phyloP scores from a whole-genome alignment of 2,797 vertebrate genomes.

The Falco biarmicus region DNA sequence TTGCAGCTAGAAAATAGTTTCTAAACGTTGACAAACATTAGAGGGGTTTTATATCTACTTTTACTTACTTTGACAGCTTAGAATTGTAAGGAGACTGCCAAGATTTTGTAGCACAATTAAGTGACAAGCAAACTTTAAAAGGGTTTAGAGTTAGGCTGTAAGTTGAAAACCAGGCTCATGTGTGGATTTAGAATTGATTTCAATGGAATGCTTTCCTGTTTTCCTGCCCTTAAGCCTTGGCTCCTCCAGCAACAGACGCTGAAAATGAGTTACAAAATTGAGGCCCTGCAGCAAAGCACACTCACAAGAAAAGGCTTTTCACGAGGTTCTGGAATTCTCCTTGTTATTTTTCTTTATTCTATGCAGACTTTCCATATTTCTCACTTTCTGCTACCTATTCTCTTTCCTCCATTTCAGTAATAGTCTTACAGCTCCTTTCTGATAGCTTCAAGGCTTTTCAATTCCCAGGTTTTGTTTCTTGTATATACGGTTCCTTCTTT shows the following conservation, averaged over 20 bases:
- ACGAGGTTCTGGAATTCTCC: neutral
- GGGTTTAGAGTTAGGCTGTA: slow-evolving; percentile 35
- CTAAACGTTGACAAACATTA: slow-evolving; percentile 42
- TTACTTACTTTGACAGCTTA: slow-evolving; percentile 56
- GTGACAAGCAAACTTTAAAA: slow-evolving; percentile 53
- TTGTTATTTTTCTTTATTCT: neutral
- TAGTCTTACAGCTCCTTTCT: neutral
- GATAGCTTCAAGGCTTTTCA: neutral
- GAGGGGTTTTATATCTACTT: slow-evolving; percentile 18
- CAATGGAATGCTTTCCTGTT: slow-evolving; percentile 18
- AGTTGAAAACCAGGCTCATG: slow-evolving; percentile 49
- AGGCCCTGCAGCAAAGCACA: neutral
- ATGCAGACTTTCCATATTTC: neutral
- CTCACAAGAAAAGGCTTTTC: neutral
- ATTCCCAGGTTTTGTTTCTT: neutral
- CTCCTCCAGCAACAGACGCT: neutral
- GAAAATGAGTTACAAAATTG: neutral
- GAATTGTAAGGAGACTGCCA: slow-evolving; percentile 48
- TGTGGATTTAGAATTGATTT: slow-evolving; percentile 57
- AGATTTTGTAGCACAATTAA: slow-evolving; percentile 57
- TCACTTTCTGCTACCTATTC: neutral
- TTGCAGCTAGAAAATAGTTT: slow-evolving; percentile 55
- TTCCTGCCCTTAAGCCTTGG: slow-evolving; percentile 28
- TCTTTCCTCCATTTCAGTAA: neutral
- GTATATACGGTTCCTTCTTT: neutral